Conservation (phyloP, 2,797 vertebrate genomes). For the Fistularia tabacaria region DNA sequence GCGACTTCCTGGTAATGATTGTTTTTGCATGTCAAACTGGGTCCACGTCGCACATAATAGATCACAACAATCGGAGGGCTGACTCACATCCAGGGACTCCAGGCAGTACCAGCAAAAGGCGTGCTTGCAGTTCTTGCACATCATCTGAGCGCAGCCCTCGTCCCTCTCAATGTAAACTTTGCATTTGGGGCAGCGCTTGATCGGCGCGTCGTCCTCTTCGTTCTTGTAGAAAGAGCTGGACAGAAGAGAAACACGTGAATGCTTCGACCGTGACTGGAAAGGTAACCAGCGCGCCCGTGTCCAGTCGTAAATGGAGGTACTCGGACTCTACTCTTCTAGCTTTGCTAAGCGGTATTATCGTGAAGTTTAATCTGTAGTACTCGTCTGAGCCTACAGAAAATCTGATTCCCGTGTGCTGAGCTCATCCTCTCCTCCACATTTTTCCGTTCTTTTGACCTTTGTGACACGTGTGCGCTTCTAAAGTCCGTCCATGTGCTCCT, state of each 20-base stretch:
- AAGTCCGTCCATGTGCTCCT: too few relatives aligned
- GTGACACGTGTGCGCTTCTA: too few relatives aligned
- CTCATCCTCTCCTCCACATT: too few relatives aligned
- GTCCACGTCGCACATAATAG: not conserved
- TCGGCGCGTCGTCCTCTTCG: constrained; percentile 86
- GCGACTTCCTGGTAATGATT: constrained; percentile 1
- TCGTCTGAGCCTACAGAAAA: too few relatives aligned
- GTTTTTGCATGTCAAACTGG: too few relatives aligned
- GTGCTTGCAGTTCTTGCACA: constrained; percentile 99
- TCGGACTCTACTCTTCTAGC: too few relatives aligned
- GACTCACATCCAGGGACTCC: constrained; percentile 97
- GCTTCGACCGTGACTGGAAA: not conserved
- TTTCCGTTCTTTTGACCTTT: too few relatives aligned
- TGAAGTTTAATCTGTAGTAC: too few relatives aligned
- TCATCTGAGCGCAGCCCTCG: constrained; percentile 98
- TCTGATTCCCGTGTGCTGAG: too few relatives aligned
- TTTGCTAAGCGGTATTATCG: not conserved
- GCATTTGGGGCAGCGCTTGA: constrained; percentile 98
- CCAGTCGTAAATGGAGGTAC: too few relatives aligned
- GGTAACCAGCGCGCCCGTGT: too few relatives aligned
- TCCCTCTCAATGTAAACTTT: constrained; percentile 98
- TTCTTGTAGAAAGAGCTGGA: constrained; percentile 77
- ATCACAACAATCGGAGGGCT: not conserved
- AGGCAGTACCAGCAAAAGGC: constrained; percentile 99
- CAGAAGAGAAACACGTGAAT: not conserved